Base-by-base conservation (phyloP, 2,113 vertebrate genomes). In the Dromiciops gliroides region DNA sequence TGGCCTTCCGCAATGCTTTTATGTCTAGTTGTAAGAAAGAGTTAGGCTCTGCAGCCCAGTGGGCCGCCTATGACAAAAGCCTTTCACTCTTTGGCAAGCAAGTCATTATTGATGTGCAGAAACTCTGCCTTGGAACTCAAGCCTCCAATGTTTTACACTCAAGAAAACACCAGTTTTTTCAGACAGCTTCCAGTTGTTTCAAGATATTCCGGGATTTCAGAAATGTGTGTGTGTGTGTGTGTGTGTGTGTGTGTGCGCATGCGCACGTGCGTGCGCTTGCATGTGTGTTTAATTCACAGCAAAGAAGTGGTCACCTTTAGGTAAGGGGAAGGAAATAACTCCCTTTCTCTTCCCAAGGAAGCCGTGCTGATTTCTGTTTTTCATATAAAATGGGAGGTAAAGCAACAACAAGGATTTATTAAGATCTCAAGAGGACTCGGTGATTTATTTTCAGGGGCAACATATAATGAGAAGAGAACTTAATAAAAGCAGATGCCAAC, bases 1-100 rank as follows among this genome's bases (percentile, higher is more conserved):
- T 50, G 44, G 90, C 51, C 44, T 51, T 95, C 56, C 90, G 92
- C 48, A 89, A 5, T 37, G 37, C 94, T 98, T 97, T 98, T 96
- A 91, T 95, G 97, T 96, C 89, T 8, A 94, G 1, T 48, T 93
- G 5, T 95, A 94, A 96, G 75, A 96, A 97, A 95, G 89, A 48
- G 6, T 96, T 95, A 96, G 51, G 8, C 90, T 97, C 50, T 95
- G 93, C 94, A 92, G 53, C 3, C 51, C 26, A 2, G 23, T 94
- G 19, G 88, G 60, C 53, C 52, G 44, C 52, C 31, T 92, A 49
- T 95, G 19, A 93, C 8, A 24, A 56, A 92, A 44, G 91, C 8
- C 19, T 67, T n/a, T 97, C 12, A 0, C 91, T 97, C 28, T 96
- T n/a, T 37, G 11, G 94, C n/a, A n/a, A 67, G 49, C 16, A 96